Evolutionary conservation across 30 jellyfish, hydroid and myxozoan genomes (phyloP), one percentile per base, ranked within the genome.

Genomic region (Morbakka virulenta): DNA sequence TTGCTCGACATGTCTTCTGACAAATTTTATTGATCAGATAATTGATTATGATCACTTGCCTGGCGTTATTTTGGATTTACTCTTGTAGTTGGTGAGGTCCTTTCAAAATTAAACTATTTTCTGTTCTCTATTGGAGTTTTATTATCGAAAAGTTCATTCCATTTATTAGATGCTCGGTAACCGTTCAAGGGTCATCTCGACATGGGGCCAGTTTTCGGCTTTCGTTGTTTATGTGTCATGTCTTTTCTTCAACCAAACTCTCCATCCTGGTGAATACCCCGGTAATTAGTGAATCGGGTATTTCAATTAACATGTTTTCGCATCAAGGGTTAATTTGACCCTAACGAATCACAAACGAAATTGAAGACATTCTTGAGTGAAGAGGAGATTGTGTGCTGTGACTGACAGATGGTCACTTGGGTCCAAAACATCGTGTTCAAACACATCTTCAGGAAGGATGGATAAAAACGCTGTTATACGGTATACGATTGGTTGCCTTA

Each of bases 231-330:
- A 48, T 72, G 49, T 33, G 67, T n/a, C n/a, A 48, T 65, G 64
- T 35, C 50, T 79, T 13, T 25, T 73, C 49, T 67, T 67, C 82
- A 79, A 48, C 83, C 90, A 79, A 47, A 79, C 90, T 31, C 51
- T 49, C 24, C 67, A 77, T 25, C 71, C 90, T 13, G 36, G 32
- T 52, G n/a, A n/a, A n/a, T n/a, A n/a, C n/a, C n/a, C n/a, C 36
- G 67, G 36, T 66, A 52, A 68, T 51, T 53, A 51, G n/a, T 69
- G 69, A 81, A 81, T 30, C 89, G 79, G 50, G 69, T 32, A 23
- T 81, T 81, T 69, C 50, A 57, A 52, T 67, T 81, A 61, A 67
- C 68, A 17, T 70, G 75, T 28, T 31, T 48, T 66, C 67, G 82
- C 82, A 65, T 77, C 53, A 52, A 35, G 51, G 50, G 62, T 50